Evolutionary conservation across 2,888 invertebrate species (phyloP), one percentile per base, ranked within the genome.

Genomic region (Drosophila neutralis): DNA sequence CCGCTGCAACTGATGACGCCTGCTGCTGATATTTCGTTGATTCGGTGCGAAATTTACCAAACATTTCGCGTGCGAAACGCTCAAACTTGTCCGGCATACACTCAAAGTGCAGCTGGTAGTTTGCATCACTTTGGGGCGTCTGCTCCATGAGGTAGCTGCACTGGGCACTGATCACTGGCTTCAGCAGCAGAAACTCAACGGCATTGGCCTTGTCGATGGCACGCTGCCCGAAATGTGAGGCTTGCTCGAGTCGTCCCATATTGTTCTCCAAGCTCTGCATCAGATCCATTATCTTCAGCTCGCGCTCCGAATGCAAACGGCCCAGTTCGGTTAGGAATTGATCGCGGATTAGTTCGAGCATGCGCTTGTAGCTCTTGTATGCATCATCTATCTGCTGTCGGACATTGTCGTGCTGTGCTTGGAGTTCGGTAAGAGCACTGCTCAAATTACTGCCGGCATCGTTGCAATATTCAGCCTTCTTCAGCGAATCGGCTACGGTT

Each of bases 281-380:
- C 73, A 96, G 94, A 91, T 98, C 98, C 98, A 98, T 98, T 40
- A 98, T 96, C 92, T 96, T 96, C 45, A 98, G 94, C 93, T 98
- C 98, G 72, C 97, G 95, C 89, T 96, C 96, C 70, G 96, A 96
- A 92, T 98, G 98, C 75, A 97, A 92, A 77, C 95, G 94, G 85
- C 96, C 95, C 53, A 97, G 94, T 90, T 96, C 95, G 78, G 95
- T 95, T 29, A 97, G 93, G 24, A 96, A 94, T 58, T 95, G 95
- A 87, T 98, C 97, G 80, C 96, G 95, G 79, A 96, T 96, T 85
- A 96, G 95, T 88, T 98, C 98, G 75, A 98, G 94, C 64, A 97
- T 95, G 38, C 96, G 96, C 92, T 96, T 97, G 91, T 96, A 97
- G 89, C 95, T 96, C 91, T 96, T 95, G 92, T 95, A 97, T 51